These are phyloP conservation scores for Xestia c-nigrum DNA, from an alignment of 2,888 invertebrate species.

Conservation along the genomic window DNA sequence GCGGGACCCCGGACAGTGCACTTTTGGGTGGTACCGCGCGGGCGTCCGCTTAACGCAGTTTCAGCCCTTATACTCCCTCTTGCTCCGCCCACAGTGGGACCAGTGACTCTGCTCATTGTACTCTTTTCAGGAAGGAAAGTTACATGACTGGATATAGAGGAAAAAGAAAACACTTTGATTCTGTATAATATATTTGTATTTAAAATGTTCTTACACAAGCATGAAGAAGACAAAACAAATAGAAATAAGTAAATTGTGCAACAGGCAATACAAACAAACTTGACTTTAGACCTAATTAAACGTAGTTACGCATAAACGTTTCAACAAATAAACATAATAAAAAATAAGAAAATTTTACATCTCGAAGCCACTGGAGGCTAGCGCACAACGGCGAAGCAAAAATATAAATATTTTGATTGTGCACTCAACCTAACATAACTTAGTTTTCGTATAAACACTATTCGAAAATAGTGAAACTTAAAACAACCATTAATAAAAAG, in stretches of 20 bases:
- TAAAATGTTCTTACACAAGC: conserved; percentile 82
- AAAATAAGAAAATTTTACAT: conserved; percentile 65
- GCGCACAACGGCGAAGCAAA: conserved; percentile 59
- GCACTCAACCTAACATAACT: conserved; percentile 65
- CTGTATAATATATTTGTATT: conserved; percentile 67
- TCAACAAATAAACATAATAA: conserved; percentile 71
- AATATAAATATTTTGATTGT: conserved; percentile 54
- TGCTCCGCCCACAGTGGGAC: too few relatives aligned
- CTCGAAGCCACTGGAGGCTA: conserved; percentile 54
- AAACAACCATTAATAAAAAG: conserved; percentile 51
- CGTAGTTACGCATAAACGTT: conserved; percentile 72
- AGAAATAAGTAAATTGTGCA: conserved; percentile 83
- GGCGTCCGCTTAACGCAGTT: too few relatives aligned
- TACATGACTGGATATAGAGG: background rate
- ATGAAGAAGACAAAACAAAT: conserved; percentile 78
- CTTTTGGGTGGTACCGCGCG: too few relatives aligned
- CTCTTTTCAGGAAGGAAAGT: background rate
- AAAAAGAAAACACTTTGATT: conserved; percentile 50
- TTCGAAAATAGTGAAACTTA: conserved; percentile 54
- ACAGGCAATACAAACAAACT: conserved; percentile 78
- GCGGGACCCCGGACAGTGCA: too few relatives aligned
- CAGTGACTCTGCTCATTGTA: too few relatives aligned
- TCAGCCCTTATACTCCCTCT: too few relatives aligned
- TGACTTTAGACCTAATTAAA: conserved; percentile 70
- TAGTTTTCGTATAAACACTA: conserved; percentile 55